Base-by-base conservation (phyloP, 30 jellyfish, hydroid and myxozoan species). In the Turritopsis dohrnii region DNA sequence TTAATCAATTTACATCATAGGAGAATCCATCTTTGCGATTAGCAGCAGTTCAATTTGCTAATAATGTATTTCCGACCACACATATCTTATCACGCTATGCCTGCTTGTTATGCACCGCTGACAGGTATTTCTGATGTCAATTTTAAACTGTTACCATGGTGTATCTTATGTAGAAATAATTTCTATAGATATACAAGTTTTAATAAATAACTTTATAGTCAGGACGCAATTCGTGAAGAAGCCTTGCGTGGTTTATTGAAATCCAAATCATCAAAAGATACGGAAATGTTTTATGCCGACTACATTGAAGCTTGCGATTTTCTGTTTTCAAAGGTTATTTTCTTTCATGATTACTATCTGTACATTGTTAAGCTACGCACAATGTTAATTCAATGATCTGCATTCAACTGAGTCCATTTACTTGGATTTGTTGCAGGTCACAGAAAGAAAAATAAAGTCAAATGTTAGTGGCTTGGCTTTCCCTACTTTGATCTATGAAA, bases 161-260 rank as follows among this genome's bases (percentile, higher is more conserved):
- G 9, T 52, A 20, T 1, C 25, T 21, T 20, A 22, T 29, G 28
- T 8, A 1, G 18, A 30, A 17, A 25, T 80, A 20, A 30, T n/a
- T 30, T 0, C 18, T 20, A 20, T n/a, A 25, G 18, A 19, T 22
- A 18, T 41, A 22, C 31, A 25, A 16, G 9, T 22, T 53, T 81
- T 53, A 54, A 21, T n/a, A 41, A 41, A 41, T 41, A 18, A 24
- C 22, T 17, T 75, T 65, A 1, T 54, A 90, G 97, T 25, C 86
- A 86, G 72, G 97, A 90, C 79, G 96, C 86, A 53, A 93, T 90
- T 53, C 71, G 90, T 30, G 97, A 90, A 30, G 97, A 90, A 83
- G 97, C 97, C 16, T 60, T 75, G 54, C 83, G 90, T 7, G 97
- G 97, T 24, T 69, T 90, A 69, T 31, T 29, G 79, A 87, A 88